A percentile compares a stretch with the other conserved stretches of the same genome.
phyloP scores from a whole-genome alignment of 2,113 vertebrate genomes.

The Daubentonia madagascariensis region DNA sequence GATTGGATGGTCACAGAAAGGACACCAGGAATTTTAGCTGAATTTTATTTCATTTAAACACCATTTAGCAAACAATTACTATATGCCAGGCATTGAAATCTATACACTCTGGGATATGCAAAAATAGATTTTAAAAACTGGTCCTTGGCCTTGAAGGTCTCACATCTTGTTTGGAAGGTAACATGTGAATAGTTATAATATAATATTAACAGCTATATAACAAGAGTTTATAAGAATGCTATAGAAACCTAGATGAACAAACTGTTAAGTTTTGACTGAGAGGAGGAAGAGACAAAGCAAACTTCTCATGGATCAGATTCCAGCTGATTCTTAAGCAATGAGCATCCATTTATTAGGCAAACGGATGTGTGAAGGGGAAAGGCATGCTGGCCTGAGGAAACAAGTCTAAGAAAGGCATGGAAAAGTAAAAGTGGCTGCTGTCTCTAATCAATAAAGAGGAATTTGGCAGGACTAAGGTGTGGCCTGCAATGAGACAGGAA shows the following conservation, averaged over 20 bases:
- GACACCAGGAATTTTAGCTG: background rate
- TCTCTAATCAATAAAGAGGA: background rate
- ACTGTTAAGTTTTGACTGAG: background rate
- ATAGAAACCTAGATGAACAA: background rate
- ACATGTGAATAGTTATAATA: background rate
- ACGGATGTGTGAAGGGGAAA: no score
- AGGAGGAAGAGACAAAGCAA: background rate
- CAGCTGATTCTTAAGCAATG: background rate
- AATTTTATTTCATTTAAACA: slow-evolving; percentile 17
- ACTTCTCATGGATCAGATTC: background rate
- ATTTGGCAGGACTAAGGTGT: background rate
- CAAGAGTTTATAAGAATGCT: background rate
- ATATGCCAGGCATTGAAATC: background rate
- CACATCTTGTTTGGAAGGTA: background rate
- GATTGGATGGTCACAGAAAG: background rate
- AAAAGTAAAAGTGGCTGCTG: background rate
- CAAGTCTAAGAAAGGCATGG: background rate
- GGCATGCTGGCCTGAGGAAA: background rate
- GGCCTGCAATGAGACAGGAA: background rate
- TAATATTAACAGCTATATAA: background rate
- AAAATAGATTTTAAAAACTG: background rate
- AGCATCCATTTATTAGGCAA: background rate
- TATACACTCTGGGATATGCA: background rate
- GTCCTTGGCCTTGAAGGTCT: background rate
- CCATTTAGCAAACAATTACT: background rate